Evolutionary conservation across 2,888 invertebrate species (phyloP), one percentile per base, ranked within the genome.

Genomic region (Harpalus rubripes): DNA sequence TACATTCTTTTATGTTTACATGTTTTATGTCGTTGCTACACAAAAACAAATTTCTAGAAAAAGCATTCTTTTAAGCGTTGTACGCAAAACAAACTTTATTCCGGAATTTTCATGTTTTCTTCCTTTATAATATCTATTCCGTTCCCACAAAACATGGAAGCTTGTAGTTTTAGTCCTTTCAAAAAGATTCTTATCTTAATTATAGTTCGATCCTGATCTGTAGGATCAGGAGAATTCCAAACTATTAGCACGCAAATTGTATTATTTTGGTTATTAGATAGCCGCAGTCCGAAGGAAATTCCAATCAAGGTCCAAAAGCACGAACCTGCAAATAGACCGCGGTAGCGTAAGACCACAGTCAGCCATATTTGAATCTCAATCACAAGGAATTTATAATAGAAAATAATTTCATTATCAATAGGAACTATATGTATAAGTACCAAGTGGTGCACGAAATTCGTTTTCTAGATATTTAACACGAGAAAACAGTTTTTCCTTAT

Each of bases 181-280:
- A 52, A 52, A 52, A 52, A 12, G 44, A 52, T 52, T 52, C 44
- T 52, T 52, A 12, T 10, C 44, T 52, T 12, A 52, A 52, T 52
- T 52, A 52, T 3, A 12, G 12, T 12, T 52, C 44, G 8, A 52
- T 52, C 44, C 44, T 52, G 44, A 52, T 52, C 44, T 2, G 5
- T 8, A 6, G 10, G 44, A 12, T 52, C 44, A 52, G 44, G 12
- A 52, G 44, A 12, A 52, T 52, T 52, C 44, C 44, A 12, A 52
- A 52, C 44, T 52, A 52, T 52, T 52, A 52, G 44, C 44, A 52
- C 44, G 44, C 44, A 52, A 52, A 52, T 52, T 52, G 44, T 52
- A 52, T 52, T 52, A 52, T 52, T 52, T 52, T 52, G 44, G 44
- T 52, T 52, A 52, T 52, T 52, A 52, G 44, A 52, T 52, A 52